phyloP scores from a whole-genome alignment of 1,140 invertebrate genomes.

The Drosophila kikkawai region DNA sequence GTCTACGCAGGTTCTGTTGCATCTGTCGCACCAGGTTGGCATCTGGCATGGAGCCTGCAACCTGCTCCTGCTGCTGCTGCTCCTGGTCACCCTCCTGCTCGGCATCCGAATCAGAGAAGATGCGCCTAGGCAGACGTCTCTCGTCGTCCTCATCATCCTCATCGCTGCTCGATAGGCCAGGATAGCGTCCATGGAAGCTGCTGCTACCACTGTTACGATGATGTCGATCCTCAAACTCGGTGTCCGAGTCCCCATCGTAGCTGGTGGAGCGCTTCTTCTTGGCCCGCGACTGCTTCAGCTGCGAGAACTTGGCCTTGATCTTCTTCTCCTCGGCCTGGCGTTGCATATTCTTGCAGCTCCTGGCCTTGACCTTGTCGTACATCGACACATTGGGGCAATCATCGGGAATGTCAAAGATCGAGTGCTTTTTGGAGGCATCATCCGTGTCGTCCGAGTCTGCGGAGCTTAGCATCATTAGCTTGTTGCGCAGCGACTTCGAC shows the following conservation, averaged over 20 bases:
- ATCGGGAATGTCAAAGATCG: conserved; percentile 96
- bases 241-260: conserved; percentile 93
- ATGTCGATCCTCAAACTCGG: conserved; percentile 87
- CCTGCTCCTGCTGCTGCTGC: conserved; percentile 26
- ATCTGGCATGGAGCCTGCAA: conserved; percentile 18
- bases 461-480: conserved; percentile 75
- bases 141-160: conserved; percentile 58
- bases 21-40: conserved; percentile 58
- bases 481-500: conserved; percentile 59
- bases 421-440: conserved; percentile 92
- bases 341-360: conserved; percentile 96
- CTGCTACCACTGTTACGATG: conserved; percentile 70
- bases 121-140: conserved; percentile 46
- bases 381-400: conserved; percentile 98
- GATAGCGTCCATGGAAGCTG: conserved; percentile 68
- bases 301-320: conserved; percentile 95
- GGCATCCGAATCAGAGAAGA: conserved; percentile 75
- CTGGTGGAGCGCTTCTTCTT: conserved; percentile 95
- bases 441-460: conserved; percentile 89
- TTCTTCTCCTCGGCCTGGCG: conserved; percentile 95
- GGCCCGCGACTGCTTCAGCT: conserved; percentile 93
- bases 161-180: conserved; percentile 70
- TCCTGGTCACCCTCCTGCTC: conserved; percentile 21
- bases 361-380: conserved; percentile 99
- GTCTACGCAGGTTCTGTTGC: conserved; percentile 65